phyloP scores from a whole-genome alignment of 1,140 invertebrate genomes.

The Kradibia gibbosae region DNA sequence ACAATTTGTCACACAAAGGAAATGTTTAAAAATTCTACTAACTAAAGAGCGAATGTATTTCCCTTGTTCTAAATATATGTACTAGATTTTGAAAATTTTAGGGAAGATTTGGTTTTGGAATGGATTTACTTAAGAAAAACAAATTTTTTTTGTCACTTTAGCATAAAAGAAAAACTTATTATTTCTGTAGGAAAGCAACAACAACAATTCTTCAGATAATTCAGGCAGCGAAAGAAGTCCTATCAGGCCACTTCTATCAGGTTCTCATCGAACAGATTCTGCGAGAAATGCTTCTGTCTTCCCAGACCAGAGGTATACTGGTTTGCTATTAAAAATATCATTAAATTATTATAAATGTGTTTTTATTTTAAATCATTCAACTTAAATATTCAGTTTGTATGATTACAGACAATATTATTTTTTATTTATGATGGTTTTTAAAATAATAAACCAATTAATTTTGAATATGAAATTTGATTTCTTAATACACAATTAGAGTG shows the following conservation, averaged over 20 bases:
- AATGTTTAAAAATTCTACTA: slow-evolving; percentile 41
- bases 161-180: slow-evolving; percentile 49
- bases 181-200: slow-evolving; percentile 70
- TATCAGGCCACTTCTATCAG: slow-evolving; percentile 32
- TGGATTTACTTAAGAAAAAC: slow-evolving; percentile 56
- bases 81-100: slow-evolving; percentile 2
- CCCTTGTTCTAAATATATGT: slow-evolving; percentile 27
- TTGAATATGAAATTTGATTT: no score
- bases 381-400: no score
- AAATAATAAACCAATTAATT: not conserved
- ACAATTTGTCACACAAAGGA: slow-evolving; percentile 16
- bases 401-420: no score
- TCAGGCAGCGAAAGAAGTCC: slow-evolving; percentile 64
- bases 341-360: not conserved
- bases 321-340: slow-evolving; percentile 56
- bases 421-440: not conserved
- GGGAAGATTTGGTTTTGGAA: slow-evolving; percentile 56
- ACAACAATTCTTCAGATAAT: slow-evolving; percentile 68
- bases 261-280: slow-evolving; percentile 53
- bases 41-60: slow-evolving; percentile 23
- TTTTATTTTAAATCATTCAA: not conserved
- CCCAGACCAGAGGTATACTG: slow-evolving; percentile 69
- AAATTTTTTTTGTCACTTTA: slow-evolving; percentile 37
- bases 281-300: slow-evolving; percentile 54
- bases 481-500: no score